Percentiles rank a stretch among this genome's conserved stretches.
Evolutionary conservation across 2,113 vertebrate genomes (phyloP).

Genomic region (Nibea albiflora): DNA sequence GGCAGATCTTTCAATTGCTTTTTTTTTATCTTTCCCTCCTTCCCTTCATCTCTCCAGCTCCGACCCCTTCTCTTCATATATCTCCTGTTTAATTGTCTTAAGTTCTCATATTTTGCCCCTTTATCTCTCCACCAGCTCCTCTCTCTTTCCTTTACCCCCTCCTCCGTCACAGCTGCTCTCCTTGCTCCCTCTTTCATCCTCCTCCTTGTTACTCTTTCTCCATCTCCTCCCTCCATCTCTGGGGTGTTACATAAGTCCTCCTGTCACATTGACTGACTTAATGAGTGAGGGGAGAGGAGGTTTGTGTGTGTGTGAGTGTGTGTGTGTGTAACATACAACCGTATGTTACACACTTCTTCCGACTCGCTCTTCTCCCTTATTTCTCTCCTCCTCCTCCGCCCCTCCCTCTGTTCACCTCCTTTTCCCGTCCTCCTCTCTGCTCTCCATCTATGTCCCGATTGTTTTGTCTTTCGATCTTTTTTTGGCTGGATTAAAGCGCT

Average conservation of each 20-base stretch:
- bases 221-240: constrained; percentile 80
- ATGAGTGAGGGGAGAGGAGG: constrained; percentile 46
- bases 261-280: constrained; percentile 82
- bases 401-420: constrained; percentile 21
- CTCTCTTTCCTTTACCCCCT: constrained; percentile 45
- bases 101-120: constrained; percentile 52
- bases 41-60: constrained; percentile 44
- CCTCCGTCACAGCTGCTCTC: constrained; percentile 62
- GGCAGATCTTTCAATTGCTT: constrained; percentile 66
- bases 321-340: constrained; percentile 44
- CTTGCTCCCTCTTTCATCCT: constrained; percentile 67
- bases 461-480: constrained; percentile 47
- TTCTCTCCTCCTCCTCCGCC: constrained; percentile 48
- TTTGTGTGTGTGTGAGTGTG: not conserved
- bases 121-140: constrained; percentile 42
- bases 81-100: constrained; percentile 66
- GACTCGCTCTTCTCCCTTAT: constrained; percentile 27
- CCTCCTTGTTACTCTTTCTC: constrained; percentile 74
- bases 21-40: constrained; percentile 35
- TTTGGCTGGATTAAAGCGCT: constrained; percentile 50
- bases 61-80: constrained; percentile 41
- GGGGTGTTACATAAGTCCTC: constrained; percentile 81
- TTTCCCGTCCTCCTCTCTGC: not conserved
- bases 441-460: constrained; percentile 13
- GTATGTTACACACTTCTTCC: constrained; percentile 59